Percentiles rank a stretch among this genome's conserved stretches.
Conservation (phyloP, 2,888 invertebrate species). For the Dusona sp. region DNA sequence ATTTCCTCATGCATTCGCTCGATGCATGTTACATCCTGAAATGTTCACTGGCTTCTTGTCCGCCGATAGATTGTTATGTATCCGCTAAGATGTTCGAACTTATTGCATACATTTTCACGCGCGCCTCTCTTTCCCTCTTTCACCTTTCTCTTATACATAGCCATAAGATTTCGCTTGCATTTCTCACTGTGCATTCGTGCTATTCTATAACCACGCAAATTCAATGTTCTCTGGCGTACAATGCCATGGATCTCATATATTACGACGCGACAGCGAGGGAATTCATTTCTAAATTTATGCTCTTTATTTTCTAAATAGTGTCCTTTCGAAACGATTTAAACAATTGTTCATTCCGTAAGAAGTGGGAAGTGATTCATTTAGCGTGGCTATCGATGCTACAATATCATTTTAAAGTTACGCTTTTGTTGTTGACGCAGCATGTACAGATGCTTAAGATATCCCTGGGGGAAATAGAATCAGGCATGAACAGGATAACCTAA, state of each 20-base stretch:
- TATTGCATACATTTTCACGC: conserved; percentile 62
- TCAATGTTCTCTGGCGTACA: conserved; percentile 64
- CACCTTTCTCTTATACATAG: conserved; percentile 34
- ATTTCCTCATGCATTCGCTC: conserved; percentile 24
- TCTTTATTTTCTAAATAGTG: background rate
- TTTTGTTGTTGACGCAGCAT: background rate
- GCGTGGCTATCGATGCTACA: too few species aligned
- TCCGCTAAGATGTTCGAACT: conserved; percentile 68
- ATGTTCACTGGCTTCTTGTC: conserved; percentile 68
- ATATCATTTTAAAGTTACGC: background rate
- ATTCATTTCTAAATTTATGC: conserved; percentile 23
- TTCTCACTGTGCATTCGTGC: conserved; percentile 31
- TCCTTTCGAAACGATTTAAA: background rate
- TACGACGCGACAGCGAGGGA: conserved; percentile 25
- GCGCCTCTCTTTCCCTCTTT: conserved; percentile 28
- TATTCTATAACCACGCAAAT: conserved; percentile 43
- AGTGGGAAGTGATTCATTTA: too few species aligned
- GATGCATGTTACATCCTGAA: conserved; percentile 66
- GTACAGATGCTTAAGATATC: too few species aligned
- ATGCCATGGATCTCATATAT: conserved; percentile 61
- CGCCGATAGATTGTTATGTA: conserved; percentile 70
- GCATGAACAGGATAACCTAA: too few species aligned
- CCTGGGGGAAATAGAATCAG: too few species aligned
- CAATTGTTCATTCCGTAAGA: background rate
- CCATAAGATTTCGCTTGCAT: conserved; percentile 37